Percentiles rank a stretch among this genome's conserved stretches.
These are phyloP conservation scores for Pachypeltis micranthus DNA, from an alignment of 1,140 invertebrate species.

Conservation along the genomic window DNA sequence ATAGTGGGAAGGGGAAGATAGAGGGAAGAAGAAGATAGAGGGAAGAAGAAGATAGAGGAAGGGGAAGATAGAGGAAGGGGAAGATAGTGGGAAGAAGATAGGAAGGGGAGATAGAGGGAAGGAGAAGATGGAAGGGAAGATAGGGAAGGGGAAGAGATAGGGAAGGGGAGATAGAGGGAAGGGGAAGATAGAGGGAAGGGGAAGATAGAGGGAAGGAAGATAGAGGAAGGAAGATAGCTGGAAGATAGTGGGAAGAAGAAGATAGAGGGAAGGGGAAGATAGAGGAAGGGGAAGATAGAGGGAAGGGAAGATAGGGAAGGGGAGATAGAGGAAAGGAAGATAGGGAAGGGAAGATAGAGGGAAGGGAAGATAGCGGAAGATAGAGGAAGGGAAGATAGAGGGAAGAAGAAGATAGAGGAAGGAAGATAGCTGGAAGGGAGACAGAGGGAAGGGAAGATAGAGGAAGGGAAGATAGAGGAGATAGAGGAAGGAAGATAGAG, in stretches of 20 bases:
- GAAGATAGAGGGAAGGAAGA: slow-evolving; percentile 9
- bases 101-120: neutral
- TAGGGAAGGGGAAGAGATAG: neutral
- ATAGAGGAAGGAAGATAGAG: neutral
- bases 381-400: too few species aligned
- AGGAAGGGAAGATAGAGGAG: neutral
- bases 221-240: neutral
- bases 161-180: neutral
- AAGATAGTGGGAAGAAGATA: neutral
- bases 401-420: neutral
- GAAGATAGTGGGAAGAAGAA: neutral
- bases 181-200: slow-evolving; percentile 2
- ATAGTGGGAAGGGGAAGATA: slow-evolving; percentile 5
- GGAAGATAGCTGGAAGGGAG: neutral
- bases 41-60: neutral
- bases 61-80: neutral
- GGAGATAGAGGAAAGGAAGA: too few species aligned
- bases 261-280: slow-evolving; percentile 4
- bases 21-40: neutral
- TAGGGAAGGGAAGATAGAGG: too few species aligned
- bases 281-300: slow-evolving; percentile 5
- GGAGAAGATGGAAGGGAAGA: slow-evolving; percentile 5
- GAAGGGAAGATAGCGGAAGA: too few species aligned
- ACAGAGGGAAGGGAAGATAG: too few species aligned
- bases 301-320: too few species aligned